Percentiles rank a stretch among this genome's conserved stretches.
phyloP scores from a whole-genome alignment of 2,113 vertebrate genomes.

The Danionella cerebrum region DNA sequence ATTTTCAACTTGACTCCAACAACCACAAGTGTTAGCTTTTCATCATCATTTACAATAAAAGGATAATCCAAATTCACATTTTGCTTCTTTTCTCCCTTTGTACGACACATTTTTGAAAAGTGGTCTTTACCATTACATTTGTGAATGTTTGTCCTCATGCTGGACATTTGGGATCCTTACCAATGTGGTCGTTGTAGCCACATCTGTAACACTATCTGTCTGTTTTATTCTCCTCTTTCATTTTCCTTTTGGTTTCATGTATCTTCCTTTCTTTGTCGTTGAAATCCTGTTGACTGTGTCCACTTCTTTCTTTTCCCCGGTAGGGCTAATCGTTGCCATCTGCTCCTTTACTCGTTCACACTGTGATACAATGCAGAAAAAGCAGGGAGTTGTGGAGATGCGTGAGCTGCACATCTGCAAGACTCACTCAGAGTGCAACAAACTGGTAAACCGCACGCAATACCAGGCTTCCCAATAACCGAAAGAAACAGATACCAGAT shows the following conservation, averaged over 20 bases:
- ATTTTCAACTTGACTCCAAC: neutral
- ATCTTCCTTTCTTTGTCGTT: constrained; percentile 4
- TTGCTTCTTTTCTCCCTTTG: neutral
- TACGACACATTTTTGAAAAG: constrained; percentile 13
- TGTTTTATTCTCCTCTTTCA: too few species aligned
- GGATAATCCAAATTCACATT: constrained; percentile 21
- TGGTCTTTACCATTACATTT: constrained; percentile 16
- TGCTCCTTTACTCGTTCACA: constrained; percentile 6
- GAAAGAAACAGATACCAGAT: too few species aligned
- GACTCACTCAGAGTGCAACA: too few species aligned
- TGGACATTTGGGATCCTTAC: constrained; percentile 18
- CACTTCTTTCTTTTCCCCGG: neutral
- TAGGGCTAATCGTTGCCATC: neutral
- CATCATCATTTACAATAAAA: neutral
- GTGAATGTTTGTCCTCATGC: neutral
- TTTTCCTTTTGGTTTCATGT: neutral
- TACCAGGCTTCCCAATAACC: too few species aligned
- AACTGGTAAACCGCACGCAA: too few species aligned
- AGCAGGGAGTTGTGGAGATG: neutral
- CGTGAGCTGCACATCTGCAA: neutral
- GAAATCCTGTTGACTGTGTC: neutral
- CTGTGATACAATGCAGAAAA: neutral
- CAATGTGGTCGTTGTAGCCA: constrained; percentile 10
- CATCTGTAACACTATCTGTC: constrained; percentile 16
- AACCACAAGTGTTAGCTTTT: constrained; percentile 5